A percentile compares a stretch with the other conserved stretches of the same genome.
These are phyloP conservation scores for Tromatobia lineatoria DNA, from an alignment of 2,888 invertebrate genomes.

Conservation along the genomic window DNA sequence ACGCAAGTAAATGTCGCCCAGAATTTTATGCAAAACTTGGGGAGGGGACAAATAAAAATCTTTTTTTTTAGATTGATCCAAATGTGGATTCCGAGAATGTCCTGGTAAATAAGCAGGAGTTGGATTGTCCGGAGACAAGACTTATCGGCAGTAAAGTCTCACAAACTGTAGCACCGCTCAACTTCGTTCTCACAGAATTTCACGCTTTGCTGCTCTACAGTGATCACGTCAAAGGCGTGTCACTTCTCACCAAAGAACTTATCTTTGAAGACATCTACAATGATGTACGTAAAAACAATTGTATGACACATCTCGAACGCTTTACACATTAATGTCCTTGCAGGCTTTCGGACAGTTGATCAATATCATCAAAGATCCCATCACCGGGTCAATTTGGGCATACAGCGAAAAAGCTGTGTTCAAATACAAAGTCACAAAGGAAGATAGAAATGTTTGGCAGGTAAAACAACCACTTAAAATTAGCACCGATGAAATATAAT, in stretches of 20 bases:
- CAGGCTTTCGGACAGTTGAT: slow-evolving; percentile 91
- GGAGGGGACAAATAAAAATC: not conserved
- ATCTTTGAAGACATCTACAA: slow-evolving; percentile 95
- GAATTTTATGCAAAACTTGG: not conserved
- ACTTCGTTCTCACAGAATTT: slow-evolving; percentile 95
- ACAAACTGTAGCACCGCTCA: slow-evolving; percentile 87
- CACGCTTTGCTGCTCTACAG: slow-evolving; percentile 94
- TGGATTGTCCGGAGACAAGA: slow-evolving; percentile 82
- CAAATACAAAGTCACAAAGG: slow-evolving; percentile 93
- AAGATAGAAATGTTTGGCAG: slow-evolving; percentile 95
- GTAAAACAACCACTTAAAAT: slow-evolving; percentile 68
- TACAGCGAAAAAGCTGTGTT: slow-evolving; percentile 94
- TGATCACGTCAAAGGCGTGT: slow-evolving; percentile 94
- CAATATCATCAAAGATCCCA: slow-evolving; percentile 92
- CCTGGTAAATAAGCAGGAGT: slow-evolving; percentile 81
- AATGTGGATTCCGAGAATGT: slow-evolving; percentile 82
- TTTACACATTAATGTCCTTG: slow-evolving; percentile 66
- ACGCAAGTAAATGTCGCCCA: slow-evolving; percentile 88
- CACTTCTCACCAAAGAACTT: slow-evolving; percentile 93
- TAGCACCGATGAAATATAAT: not conserved
- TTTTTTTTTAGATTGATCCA: slow-evolving; percentile 79
- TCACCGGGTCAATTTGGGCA: slow-evolving; percentile 93
- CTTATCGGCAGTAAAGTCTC: slow-evolving; percentile 76
- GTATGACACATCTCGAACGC: not conserved
- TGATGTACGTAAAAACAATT: slow-evolving; percentile 85